phyloP scores from a whole-genome alignment of 2,888 invertebrate genomes.

The Diarsia rubi region DNA sequence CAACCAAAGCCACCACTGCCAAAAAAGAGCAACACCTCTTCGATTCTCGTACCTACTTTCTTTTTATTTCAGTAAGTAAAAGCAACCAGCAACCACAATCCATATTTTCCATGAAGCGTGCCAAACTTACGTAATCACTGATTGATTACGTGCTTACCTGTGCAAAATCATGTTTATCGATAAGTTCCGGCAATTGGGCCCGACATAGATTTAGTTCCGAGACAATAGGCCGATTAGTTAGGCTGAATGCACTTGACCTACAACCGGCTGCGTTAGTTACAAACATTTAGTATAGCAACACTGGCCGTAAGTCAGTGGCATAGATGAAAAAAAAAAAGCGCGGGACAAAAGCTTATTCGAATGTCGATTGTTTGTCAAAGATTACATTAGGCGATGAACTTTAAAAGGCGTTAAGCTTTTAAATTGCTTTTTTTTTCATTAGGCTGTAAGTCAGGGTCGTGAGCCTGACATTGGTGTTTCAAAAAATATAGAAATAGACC shows the following conservation, averaged over 20 bases:
- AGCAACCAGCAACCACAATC: background rate
- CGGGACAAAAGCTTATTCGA: constrained; percentile 45
- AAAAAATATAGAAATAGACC: background rate
- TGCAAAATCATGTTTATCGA: constrained; percentile 44
- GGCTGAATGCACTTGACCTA: constrained; percentile 69
- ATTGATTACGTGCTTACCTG: constrained; percentile 39
- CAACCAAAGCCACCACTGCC: background rate
- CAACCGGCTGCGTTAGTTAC: constrained; percentile 45
- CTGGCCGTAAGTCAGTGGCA: constrained; percentile 23
- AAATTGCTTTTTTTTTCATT: constrained; percentile 51
- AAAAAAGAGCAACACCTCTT: constrained; percentile 1
- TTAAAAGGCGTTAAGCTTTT: constrained; percentile 45
- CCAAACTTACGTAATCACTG: constrained; percentile 39
- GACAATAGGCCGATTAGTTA: constrained; percentile 59
- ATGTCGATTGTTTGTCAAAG: constrained; percentile 24
- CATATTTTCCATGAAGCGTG: constrained; percentile 49
- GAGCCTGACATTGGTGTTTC: background rate
- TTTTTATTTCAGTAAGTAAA: constrained; percentile 26
- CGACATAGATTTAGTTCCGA: constrained; percentile 54
- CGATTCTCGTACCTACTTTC: too few species aligned
- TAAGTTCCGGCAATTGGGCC: constrained; percentile 60
- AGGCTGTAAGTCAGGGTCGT: constrained; percentile 33
- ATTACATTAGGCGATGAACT: constrained; percentile 51
- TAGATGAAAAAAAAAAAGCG: constrained; percentile 27
- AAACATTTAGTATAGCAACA: constrained; percentile 34